A percentile compares a stretch with the other conserved stretches of the same genome.
Evolutionary conservation across 2,797 vertebrate genomes (phyloP).

Genomic region (Pipistrellus pipistrellus): DNA sequence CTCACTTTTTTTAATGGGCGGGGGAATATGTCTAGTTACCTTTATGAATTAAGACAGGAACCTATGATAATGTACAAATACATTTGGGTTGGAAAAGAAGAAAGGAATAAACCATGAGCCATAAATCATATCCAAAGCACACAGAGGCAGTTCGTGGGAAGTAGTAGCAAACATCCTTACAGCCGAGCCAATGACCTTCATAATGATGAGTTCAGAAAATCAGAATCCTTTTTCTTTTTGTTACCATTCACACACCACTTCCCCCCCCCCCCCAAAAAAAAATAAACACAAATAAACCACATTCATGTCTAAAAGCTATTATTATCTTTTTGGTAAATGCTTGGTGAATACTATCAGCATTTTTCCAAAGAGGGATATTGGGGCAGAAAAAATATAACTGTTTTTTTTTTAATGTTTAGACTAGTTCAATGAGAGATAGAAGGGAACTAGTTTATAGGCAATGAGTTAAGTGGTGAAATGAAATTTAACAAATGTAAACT

Average conservation of each 20-base stretch:
- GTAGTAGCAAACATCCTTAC: neutral
- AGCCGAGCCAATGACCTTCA: neutral
- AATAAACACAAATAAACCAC: neutral
- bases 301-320: conserved; percentile 7
- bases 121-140: conserved; percentile 54
- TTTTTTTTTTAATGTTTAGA: conserved; percentile 1
- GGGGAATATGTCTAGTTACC: conserved; percentile 62
- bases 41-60: conserved; percentile 79
- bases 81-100: conserved; percentile 67
- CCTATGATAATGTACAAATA: conserved; percentile 75
- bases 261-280: fast-evolving
- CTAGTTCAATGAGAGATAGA: neutral
- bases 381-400: neutral
- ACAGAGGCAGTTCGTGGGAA: neutral
- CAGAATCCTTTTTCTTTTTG: neutral
- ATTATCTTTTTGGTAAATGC: neutral
- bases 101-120: conserved; percentile 71
- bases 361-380: neutral
- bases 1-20: conserved; percentile 29
- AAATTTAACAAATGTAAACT: neutral
- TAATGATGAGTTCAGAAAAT: neutral
- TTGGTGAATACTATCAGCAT: neutral
- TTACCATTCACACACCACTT: neutral
- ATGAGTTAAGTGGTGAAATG: neutral
- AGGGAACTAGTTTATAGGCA: neutral